These are phyloP conservation scores for Sternotherus odoratus DNA, from an alignment of 2,797 vertebrate species.

Conservation along the genomic window DNA sequence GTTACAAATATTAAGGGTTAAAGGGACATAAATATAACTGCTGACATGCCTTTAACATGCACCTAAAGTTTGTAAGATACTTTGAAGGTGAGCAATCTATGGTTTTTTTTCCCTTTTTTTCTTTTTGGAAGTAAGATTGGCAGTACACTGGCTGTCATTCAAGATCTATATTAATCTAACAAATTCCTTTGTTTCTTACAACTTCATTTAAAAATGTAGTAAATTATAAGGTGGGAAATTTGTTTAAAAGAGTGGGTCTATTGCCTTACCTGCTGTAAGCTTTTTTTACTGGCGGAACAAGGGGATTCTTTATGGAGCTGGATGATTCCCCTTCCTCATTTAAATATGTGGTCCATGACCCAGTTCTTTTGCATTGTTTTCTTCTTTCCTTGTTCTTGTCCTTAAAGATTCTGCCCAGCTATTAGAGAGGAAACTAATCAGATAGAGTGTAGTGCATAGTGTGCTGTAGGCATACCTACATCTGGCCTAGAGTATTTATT, in stretches of 20 bases:
- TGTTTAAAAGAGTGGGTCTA: conserved; percentile 32
- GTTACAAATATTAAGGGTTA: background rate
- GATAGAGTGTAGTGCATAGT: background rate
- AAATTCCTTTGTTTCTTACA: conserved; percentile 44
- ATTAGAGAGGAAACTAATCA: background rate
- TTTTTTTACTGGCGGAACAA: background rate
- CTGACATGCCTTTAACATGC: background rate
- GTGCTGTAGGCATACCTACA: background rate
- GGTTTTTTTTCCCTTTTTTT: conserved; percentile 57
- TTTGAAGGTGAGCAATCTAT: background rate
- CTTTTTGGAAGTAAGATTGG: conserved; percentile 57
- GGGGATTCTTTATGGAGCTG: background rate
- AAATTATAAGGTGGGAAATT: conserved; percentile 44
- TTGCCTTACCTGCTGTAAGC: background rate
- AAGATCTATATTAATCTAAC: conserved; percentile 39
- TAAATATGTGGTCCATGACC: background rate
- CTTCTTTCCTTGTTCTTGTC: background rate
- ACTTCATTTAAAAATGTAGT: conserved; percentile 65
- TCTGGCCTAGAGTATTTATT: background rate
- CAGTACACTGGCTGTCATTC: conserved; percentile 36
- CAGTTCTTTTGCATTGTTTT: background rate
- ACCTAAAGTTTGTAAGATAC: background rate
- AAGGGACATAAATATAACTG: background rate
- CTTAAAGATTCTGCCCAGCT: background rate
- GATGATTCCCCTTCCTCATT: background rate